Percentiles rank a stretch among this genome's conserved stretches.
phyloP scores from a whole-genome alignment of 2,113 vertebrate species.

The Prunella fulvescens region DNA sequence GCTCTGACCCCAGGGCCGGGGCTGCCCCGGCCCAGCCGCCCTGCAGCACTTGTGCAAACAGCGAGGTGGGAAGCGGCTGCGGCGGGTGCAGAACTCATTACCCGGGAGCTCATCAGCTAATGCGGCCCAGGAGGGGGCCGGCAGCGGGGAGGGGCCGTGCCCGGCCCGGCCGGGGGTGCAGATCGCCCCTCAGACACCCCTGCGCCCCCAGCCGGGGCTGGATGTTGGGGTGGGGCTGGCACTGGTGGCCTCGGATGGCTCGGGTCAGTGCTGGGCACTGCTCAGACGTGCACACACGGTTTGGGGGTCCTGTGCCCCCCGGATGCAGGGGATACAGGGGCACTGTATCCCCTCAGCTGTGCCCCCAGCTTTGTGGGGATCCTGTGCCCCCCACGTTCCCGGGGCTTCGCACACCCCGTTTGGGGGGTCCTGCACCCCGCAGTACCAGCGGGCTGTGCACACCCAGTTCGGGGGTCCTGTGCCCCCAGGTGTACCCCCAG shows the following conservation, averaged over 20 bases:
- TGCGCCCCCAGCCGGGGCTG: background rate
- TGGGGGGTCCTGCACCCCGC: background rate
- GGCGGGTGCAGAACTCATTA: constrained; percentile 28
- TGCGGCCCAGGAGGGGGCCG: constrained; percentile 23
- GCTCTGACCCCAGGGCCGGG: background rate
- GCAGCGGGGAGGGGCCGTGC: background rate
- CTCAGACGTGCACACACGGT: background rate
- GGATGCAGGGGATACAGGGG: too few species aligned
- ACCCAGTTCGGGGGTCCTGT: background rate
- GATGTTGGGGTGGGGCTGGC: background rate
- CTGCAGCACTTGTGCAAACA: constrained; percentile 52
- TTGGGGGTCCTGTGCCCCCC: background rate
- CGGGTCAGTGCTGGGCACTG: background rate
- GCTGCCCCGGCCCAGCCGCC: background rate
- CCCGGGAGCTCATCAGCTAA: constrained; percentile 22
- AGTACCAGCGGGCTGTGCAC: background rate
- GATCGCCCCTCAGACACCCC: accelerated
- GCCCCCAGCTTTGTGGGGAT: background rate
- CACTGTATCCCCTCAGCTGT: background rate
- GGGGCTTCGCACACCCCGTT: background rate
- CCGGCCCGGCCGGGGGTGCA: background rate
- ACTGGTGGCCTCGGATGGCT: accelerated
- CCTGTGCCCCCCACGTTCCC: background rate
- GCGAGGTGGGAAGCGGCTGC: constrained; percentile 17
- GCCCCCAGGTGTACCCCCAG: background rate